A percentile compares a stretch with the other conserved stretches of the same genome.
These are phyloP conservation scores for Tillus elongatus DNA, from an alignment of 2,888 invertebrate species.

Conservation along the genomic window DNA sequence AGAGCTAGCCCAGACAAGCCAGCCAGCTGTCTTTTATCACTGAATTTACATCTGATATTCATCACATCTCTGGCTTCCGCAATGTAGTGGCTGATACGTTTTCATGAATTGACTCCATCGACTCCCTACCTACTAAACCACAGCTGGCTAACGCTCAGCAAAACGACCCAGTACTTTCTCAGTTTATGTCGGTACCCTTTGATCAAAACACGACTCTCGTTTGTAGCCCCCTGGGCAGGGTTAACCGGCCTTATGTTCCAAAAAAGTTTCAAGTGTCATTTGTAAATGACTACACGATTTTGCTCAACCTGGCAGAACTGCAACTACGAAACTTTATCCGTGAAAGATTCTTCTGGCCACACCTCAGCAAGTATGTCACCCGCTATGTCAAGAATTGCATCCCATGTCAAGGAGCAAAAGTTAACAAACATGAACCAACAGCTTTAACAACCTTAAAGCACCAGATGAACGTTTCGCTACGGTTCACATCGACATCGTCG, in stretches of 20 bases:
- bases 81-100: conserved; percentile 10
- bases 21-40: conserved; percentile 9
- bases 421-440: neutral
- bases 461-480: conserved; percentile 6
- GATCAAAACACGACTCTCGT: neutral
- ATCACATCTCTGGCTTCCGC: neutral
- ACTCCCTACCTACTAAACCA: neutral
- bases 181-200: neutral
- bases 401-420: neutral
- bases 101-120: conserved; percentile 4
- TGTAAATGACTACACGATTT: neutral
- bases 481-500: conserved; percentile 9
- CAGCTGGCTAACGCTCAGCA: neutral
- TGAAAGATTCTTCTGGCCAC: neutral
- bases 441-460: neutral
- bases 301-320: neutral
- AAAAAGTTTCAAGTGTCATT: neutral
- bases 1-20: conserved; percentile 8
- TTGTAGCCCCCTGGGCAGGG: neutral
- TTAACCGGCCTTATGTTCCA: neutral
- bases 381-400: neutral
- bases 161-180: neutral
- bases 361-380: neutral
- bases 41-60: conserved; percentile 9
- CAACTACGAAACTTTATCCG: neutral